Conservation (phyloP, 2,888 invertebrate genomes). For the Thymelicus sylvestris region DNA sequence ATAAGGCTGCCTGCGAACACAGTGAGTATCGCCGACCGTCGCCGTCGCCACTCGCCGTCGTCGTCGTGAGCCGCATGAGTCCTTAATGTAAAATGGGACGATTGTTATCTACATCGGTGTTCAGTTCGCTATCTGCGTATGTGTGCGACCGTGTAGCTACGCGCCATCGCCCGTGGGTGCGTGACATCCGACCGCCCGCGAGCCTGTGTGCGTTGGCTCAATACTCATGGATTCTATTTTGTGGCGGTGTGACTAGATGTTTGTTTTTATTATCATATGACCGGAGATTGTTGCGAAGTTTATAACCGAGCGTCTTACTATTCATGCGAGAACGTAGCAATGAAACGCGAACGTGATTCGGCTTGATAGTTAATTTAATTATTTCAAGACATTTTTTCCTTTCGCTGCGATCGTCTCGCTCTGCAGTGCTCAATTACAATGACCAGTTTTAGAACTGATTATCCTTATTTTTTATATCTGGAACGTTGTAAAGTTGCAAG, state of each 20-base stretch:
- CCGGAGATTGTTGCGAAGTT: conserved; percentile 65
- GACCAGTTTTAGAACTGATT: no score
- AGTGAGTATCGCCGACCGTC: conserved; percentile 70
- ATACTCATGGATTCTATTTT: conserved; percentile 81
- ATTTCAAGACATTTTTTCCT: background rate
- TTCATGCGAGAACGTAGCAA: conserved; percentile 2
- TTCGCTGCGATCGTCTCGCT: background rate
- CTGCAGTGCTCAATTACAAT: background rate
- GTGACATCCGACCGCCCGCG: conserved; percentile 75
- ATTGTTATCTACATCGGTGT: conserved; percentile 75
- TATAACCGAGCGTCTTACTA: conserved; percentile 28
- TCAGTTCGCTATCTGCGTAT: conserved; percentile 49
- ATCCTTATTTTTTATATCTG: no score
- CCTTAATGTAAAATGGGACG: conserved; percentile 83
- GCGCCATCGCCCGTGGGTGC: conserved; percentile 58
- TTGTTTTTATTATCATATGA: conserved; percentile 84
- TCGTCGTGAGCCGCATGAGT: conserved; percentile 65
- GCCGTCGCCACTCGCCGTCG: background rate
- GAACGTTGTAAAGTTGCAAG: background rate
- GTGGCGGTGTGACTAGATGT: conserved; percentile 78
- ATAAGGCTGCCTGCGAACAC: conserved; percentile 83
- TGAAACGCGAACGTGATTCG: conserved; percentile 11
- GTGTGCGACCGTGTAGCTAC: conserved; percentile 59
- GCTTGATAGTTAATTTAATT: conserved; percentile 12
- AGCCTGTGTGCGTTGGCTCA: conserved; percentile 78